Conservation (phyloP, 2,113 vertebrate species). For the Australoheros scitulus region DNA sequence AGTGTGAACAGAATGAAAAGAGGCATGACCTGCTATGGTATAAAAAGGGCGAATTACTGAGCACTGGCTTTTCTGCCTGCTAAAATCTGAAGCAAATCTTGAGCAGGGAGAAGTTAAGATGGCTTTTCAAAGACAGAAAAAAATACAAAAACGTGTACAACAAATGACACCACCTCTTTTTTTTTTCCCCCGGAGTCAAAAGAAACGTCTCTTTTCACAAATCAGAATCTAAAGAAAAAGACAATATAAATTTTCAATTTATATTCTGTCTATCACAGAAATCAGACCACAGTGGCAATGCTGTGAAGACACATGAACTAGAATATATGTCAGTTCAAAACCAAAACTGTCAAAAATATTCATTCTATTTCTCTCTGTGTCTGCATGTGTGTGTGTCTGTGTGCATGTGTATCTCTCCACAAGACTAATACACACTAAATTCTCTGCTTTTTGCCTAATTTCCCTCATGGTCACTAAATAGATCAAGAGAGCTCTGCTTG, state of each 20-base stretch:
- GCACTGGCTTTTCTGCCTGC: slow-evolving; percentile 28
- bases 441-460: neutral
- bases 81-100: slow-evolving; percentile 44
- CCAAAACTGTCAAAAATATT: slow-evolving; percentile 34
- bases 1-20: slow-evolving; percentile 57
- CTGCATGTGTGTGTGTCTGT: neutral
- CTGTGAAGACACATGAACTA: slow-evolving; percentile 57
- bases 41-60: slow-evolving; percentile 57
- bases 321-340: slow-evolving; percentile 47
- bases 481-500: slow-evolving; percentile 20
- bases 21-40: slow-evolving; percentile 56
- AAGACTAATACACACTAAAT: neutral
- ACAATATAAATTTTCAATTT: slow-evolving; percentile 79
- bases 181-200: slow-evolving; percentile 20
- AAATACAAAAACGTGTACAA: slow-evolving; percentile 9
- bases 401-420: neutral
- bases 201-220: slow-evolving; percentile 62
- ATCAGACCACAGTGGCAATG: slow-evolving; percentile 46
- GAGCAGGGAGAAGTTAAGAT: slow-evolving; percentile 9
- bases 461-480: neutral
- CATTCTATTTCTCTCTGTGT: slow-evolving; percentile 9
- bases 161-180: slow-evolving; percentile 34
- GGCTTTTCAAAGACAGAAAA: slow-evolving; percentile 44
- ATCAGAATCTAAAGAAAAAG: slow-evolving; percentile 63
- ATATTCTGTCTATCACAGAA: slow-evolving; percentile 78